Base-by-base conservation (phyloP, 2,888 invertebrate genomes). In the Amphipyra tragopoginis region DNA sequence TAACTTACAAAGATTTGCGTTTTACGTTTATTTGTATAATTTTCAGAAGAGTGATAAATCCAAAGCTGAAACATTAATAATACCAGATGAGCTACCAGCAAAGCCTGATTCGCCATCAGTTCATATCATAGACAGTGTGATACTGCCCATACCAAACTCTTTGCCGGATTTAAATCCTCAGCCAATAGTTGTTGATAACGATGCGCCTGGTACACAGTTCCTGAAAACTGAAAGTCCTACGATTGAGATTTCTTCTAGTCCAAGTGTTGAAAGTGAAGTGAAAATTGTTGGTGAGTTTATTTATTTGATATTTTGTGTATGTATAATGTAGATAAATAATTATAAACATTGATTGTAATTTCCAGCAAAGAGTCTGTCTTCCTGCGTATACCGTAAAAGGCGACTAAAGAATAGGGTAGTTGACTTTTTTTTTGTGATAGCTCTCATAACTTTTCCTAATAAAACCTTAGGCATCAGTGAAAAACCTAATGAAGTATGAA, bases 121-220 rank as follows among this genome's bases (percentile, higher is more conserved):
- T 47, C 42, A 38, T 58, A 67, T 44, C 26, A 49, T 42, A 38
- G 61, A 68, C 42, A 59, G 62, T n/a, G 62, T 66, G 13, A 26
- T 72, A 48, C 44, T 74, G 43, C 55, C 60, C 9, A 34, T 49
- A 11, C 9, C 64, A 9, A 71, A 63, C 2, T 68, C 74, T 0
- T 62, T 83, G 15, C 81, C 85, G 0, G 84, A 82, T 53, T 56
- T 84, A 34, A 75, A 79, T 58, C 53, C 79, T 29, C 73, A 76
- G 42, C 73, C 83, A 5, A 42, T 59, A n/a, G 54, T 51, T 10
- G 56, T 52, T 33, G 43, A 66, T 0, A 11, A 49, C 21, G 43
- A 65, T 14, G 40, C 29, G 5, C 11, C 50, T 21, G 36, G 11
- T 1, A n/a, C 44, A 0, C 53, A 48, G n/a, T 42, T 44, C 33